Base-by-base conservation (phyloP, 1,140 invertebrate species). In the Cydia pomonella region DNA sequence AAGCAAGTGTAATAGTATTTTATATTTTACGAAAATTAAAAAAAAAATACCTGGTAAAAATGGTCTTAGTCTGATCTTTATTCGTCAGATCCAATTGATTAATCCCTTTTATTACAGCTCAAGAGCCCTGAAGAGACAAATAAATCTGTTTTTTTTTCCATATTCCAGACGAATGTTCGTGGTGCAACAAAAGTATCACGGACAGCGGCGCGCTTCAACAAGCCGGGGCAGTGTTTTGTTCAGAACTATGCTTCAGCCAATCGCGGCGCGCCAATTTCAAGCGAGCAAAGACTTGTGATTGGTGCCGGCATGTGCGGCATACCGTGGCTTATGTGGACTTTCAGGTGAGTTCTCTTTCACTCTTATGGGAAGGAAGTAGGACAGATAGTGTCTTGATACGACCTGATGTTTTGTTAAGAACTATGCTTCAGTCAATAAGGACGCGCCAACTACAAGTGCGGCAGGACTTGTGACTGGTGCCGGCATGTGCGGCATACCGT, bases 391-490 rank as follows among this genome's bases (percentile, higher is more conserved):
- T 41, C n/a, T n/a, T n/a, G n/a, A 13, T 16, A 3, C 2, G 1
- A 16, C 1, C 12, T 16, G 13, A 93, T 94, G 1, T 97, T 97
- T 86, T 98, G 97, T 86, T 97, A 97, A 2, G 97, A 98, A 87
- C 92, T 97, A 25, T 98, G 97, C 92, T 98, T 98, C 92, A 96
- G 96, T 7, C 97, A 97, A 84, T 97, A 97, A n/a, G 93, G 97
- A 71, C 93, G 97, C 62, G 97, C 97, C 0, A 97, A 96, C 76
- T 98, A 98, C 90, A 98, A 98, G 89, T 96, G 96, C 80, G 97
- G 97, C 75, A 97, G 97, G 90, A 97, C 97, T n/a, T 98, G 97
- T 86, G 97, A 98, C 89, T 98, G 97, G 97, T 98, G 97, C 88
- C 95, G 97, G 77, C 97, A 98, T 84, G 96, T 98, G 9, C 93